Conservation (phyloP, 2,797 vertebrate genomes). For the Acanthurus lineatus region DNA sequence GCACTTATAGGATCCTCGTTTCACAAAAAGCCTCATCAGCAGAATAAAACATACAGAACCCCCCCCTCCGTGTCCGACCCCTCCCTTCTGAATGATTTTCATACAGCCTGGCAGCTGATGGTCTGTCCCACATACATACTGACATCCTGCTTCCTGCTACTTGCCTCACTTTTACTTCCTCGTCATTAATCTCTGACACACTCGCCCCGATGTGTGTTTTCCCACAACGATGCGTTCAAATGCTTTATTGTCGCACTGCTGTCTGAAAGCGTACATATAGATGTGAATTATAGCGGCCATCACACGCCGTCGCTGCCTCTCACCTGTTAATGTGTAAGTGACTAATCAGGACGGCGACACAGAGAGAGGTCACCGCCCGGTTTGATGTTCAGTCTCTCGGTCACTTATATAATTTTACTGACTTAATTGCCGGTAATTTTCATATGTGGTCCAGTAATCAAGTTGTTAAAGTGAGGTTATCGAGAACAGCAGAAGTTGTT, state of each 20-base stretch:
- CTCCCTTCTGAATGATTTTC: background rate
- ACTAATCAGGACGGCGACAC: background rate
- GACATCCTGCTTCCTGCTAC: constrained; percentile 5
- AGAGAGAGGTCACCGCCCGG: background rate
- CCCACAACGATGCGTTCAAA: constrained; percentile 14
- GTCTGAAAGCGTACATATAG: background rate
- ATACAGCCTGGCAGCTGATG: background rate
- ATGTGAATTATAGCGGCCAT: constrained; percentile 3
- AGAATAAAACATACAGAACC: background rate
- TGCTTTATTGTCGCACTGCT: background rate
- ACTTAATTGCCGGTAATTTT: background rate
- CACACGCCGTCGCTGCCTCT: rapidly evolving
- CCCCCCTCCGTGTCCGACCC: background rate
- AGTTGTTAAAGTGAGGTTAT: background rate
- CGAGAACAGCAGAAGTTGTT: background rate
- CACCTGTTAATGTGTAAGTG: constrained; percentile 37
- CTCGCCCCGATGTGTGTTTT: background rate
- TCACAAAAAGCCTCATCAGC: background rate
- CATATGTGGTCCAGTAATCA: background rate
- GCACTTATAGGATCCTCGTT: no score
- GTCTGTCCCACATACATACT: background rate
- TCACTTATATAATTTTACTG: background rate
- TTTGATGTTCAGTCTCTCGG: background rate
- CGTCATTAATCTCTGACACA: background rate
- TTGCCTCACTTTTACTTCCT: constrained; percentile 19